Conservation (phyloP, 64 coral and sea anemone species). For the Catalaphyllia jardinei region DNA sequence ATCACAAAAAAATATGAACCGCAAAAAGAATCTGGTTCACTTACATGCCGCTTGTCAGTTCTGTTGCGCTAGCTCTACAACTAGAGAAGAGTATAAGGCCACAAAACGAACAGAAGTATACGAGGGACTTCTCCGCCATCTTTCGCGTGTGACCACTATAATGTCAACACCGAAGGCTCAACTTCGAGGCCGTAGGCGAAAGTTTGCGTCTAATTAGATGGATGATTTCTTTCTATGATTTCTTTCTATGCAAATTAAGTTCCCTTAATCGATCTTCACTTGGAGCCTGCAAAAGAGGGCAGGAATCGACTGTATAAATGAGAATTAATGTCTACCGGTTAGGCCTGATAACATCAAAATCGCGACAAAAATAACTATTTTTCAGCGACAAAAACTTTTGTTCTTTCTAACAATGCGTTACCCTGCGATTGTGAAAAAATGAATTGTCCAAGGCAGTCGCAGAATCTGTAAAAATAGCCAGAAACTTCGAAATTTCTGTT, state of each 20-base stretch:
- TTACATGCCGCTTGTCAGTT: slow-evolving; percentile 41
- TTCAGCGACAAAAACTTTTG: background rate
- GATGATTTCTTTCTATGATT: background rate
- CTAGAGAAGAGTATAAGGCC: slow-evolving; percentile 28
- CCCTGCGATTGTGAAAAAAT: background rate
- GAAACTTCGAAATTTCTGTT: background rate
- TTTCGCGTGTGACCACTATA: slow-evolving; percentile 10
- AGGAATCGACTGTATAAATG: background rate
- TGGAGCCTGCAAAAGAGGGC: background rate
- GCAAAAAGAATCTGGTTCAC: background rate
- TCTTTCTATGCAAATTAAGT: background rate
- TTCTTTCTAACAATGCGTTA: slow-evolving; percentile 17
- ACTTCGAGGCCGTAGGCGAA: background rate
- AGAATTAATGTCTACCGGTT: background rate
- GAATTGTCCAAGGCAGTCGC: background rate
- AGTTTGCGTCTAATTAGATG: background rate
- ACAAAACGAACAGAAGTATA: slow-evolving; percentile 33
- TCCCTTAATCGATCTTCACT: background rate
- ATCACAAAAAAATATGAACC: background rate
- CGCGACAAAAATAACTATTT: background rate
- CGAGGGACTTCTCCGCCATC: slow-evolving; percentile 25
- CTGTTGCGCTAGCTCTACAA: slow-evolving; percentile 1
- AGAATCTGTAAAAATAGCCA: background rate
- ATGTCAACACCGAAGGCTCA: slow-evolving; percentile 43
- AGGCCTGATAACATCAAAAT: background rate